These are phyloP conservation scores for Styela clava DNA, from an alignment of 23 tunicate species.

Conservation along the genomic window DNA sequence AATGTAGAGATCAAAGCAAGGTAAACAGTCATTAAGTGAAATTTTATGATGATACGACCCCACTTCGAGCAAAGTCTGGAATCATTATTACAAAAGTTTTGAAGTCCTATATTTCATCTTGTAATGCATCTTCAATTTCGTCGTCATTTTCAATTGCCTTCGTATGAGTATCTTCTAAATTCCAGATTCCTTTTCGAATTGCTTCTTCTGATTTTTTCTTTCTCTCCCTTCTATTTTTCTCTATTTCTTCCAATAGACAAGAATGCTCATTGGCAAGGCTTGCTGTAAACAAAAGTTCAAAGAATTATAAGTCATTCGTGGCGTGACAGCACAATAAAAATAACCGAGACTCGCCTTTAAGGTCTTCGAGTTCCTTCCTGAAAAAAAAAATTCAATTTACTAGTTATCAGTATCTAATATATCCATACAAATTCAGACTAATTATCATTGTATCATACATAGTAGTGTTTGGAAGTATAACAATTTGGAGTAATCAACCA, in stretches of 20 bases:
- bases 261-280: constrained; percentile 25
- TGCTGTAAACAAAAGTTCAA: constrained; percentile 23
- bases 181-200: constrained; percentile 13
- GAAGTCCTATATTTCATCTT: not conserved
- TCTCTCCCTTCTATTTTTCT: constrained; percentile 1
- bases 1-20: too few relatives aligned
- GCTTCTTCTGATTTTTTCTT: constrained; percentile 15
- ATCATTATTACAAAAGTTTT: not conserved
- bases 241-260: not conserved
- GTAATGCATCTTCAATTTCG: not conserved
- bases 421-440: not conserved
- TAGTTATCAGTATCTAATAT: not conserved
- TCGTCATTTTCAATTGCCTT: not conserved
- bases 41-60: too few relatives aligned
- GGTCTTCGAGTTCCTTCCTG: constrained; percentile 28
- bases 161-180: not conserved
- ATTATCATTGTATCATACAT: too few relatives aligned
- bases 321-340: too few relatives aligned
- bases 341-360: constrained; percentile 4
- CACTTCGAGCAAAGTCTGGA: too few relatives aligned
- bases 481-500: too few relatives aligned
- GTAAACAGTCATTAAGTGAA: too few relatives aligned
- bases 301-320: not conserved
- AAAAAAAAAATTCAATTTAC: not conserved
- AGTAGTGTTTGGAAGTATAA: too few relatives aligned